Base-by-base conservation (phyloP, 2,797 vertebrate genomes). In the Sarcoramphus papa region DNA sequence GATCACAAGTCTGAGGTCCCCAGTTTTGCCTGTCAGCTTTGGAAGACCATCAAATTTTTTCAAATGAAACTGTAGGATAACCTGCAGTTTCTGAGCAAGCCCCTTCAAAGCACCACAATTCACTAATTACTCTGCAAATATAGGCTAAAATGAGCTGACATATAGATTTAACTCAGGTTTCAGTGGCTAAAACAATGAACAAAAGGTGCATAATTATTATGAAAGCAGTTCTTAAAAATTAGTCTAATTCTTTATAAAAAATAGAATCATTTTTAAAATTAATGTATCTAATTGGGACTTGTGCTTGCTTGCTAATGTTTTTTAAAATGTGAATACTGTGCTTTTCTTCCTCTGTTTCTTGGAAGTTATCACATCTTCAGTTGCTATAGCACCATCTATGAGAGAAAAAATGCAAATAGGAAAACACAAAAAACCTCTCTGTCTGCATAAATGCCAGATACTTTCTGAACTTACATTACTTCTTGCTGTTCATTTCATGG, bases 371-470 rank as follows among this genome's bases (percentile, higher is more conserved):
- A 86, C 21, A 77, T 54, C 50, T 95, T 80, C 24, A 48, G 24
- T 76, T 88, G 53, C 33, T 95, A 47, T 48, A 83, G 41, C 50
- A 85, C 85, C 63, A 82, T 41, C 21, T 69, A 17, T 72, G 60
- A 63, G 64, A 93, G 65, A 85, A 90, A 78, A 86, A 96, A 91
- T 79, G 63, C 21, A 91, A 68, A 92, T 73, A 67, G 40, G 85
- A 67, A 95, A 87, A 57, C 27, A 85, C 63, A 91, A 90, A 78
- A 45, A 72, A 28, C 54, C 21, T 35, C 22, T 90, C 28, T 63
- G 7, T 91, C 48, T 85, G 31, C 59, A 53, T 62, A 95, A 93
- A 81, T 53, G 45, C 27, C 59, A 88, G 57, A 85, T 92, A 47
- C 22, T 73, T 48, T 94, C 75, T 88, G 43, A 88, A 60, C 31